Conservation (phyloP, 2,113 vertebrate species). For the Melanocharis versteri region DNA sequence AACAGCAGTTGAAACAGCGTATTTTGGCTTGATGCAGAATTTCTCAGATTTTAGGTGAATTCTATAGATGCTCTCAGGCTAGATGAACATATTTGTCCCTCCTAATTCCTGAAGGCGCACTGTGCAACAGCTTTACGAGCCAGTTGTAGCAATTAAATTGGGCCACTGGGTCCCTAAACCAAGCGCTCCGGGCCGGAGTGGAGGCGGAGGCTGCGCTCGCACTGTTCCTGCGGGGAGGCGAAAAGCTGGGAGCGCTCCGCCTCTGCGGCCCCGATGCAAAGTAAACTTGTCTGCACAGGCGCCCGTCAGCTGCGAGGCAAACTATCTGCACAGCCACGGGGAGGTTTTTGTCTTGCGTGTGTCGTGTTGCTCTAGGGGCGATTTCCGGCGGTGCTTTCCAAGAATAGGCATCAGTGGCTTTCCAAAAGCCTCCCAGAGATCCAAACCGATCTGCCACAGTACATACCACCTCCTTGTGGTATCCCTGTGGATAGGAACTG, state of each 20-base stretch:
- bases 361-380: not conserved
- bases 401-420: fast-evolving
- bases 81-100: not conserved
- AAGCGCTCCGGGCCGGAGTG: not conserved
- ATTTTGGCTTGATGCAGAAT: not conserved
- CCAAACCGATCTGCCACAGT: too few relatives aligned
- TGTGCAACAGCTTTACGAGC: not conserved
- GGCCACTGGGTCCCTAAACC: not conserved
- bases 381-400: not conserved
- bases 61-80: not conserved
- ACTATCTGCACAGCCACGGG: fast-evolving
- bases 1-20: not conserved
- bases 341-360: fast-evolving
- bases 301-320: not conserved
- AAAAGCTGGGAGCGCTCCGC: fast-evolving
- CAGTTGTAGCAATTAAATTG: not conserved
- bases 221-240: not conserved
- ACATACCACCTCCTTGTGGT: not conserved
- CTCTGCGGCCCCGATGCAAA: not conserved
- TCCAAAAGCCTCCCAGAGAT: not conserved
- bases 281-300: fast-evolving
- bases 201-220: not conserved
- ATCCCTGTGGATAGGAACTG: not conserved
- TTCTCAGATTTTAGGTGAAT: not conserved
- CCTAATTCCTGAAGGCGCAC: not conserved